phyloP scores from a whole-genome alignment of 2,888 invertebrate genomes.

The Zeuzera pyrina region DNA sequence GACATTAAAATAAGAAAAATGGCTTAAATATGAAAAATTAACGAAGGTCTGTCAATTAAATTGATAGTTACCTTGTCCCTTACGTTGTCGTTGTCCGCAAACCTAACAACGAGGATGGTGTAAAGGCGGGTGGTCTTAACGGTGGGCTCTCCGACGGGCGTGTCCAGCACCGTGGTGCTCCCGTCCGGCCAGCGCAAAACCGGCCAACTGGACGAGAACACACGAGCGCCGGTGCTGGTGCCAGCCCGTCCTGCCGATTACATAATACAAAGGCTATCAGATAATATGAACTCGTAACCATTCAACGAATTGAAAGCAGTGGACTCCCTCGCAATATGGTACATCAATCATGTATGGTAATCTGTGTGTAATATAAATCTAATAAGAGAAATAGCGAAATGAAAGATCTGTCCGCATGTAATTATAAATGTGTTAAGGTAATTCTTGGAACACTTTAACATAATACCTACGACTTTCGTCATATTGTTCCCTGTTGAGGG shows the following conservation, averaged over 20 bases:
- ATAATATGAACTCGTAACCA: background rate
- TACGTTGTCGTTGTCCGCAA: constrained; percentile 45
- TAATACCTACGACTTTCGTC: no score
- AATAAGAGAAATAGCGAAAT: constrained; percentile 5
- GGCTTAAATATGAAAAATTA: no score
- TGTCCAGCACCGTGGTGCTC: constrained; percentile 34
- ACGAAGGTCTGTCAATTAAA: no score
- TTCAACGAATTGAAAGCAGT: background rate
- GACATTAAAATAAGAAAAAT: background rate
- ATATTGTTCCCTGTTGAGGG: no score
- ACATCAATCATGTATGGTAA: background rate
- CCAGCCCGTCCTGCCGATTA: background rate
- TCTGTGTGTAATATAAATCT: constrained; percentile 1
- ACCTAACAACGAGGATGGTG: constrained; percentile 55
- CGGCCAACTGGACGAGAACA: constrained; percentile 68
- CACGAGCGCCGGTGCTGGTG: constrained; percentile 37
- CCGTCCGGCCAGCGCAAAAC: constrained; percentile 52
- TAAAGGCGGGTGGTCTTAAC: constrained; percentile 55
- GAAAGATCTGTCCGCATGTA: no score
- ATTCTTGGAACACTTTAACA: no score
- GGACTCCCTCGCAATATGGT: background rate
- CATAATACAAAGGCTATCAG: background rate
- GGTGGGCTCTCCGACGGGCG: constrained; percentile 52
- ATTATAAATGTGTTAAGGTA: no score
- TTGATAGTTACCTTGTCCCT: constrained; percentile 58